Base-by-base conservation (phyloP, 2,888 invertebrate species). In the Cephus spinipes region DNA sequence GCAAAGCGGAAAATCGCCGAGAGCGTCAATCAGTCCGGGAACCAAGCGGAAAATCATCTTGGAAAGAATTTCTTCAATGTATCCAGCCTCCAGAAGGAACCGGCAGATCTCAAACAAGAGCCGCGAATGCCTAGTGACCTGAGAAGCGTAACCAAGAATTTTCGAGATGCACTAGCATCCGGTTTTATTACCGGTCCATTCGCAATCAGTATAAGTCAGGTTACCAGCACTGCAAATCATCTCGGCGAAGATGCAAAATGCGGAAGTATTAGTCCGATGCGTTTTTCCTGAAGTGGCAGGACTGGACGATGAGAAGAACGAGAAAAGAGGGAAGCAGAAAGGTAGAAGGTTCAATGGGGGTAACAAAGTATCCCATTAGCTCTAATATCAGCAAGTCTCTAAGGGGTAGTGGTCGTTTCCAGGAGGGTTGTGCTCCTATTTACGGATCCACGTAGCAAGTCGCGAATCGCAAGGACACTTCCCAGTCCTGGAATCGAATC, bases 81-180 rank as follows among this genome's bases (percentile, higher is more conserved):
- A 55, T 55, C 40, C 40, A 55, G 40, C 23, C 23, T 55, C 40
- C 40, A 23, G 23, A 9, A 55, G 23, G 40, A 55, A 55, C 9
- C 40, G 23, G 40, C 23, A 23, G 9, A 6, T 55, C 40, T 55
- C 40, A 55, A 23, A 15, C 23, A 23, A 9, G 23, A 23, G 23
- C 23, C 82, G 83, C 87, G 87, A 85, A 90, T 90, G 85, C 89
- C 90, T 90, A 83, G 88, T 85, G 90, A 84, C 86, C 88, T 84
- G 85, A 83, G 83, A 87, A 90, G 90, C 90, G 90, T 89, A 88
- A 90, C 90, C 87, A 78, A 87, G 88, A 89, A 90, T 89, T 87
- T 83, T 80, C 80, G 79, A 79, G 68, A 77, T 79, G 76, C 77
- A 77, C 73, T 69, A 30, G 69, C 79, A 68, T 68, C 76, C 55